Evolutionary conservation across 2,888 invertebrate genomes (phyloP).

Genomic region (Elaeidobius kamerunicus): DNA sequence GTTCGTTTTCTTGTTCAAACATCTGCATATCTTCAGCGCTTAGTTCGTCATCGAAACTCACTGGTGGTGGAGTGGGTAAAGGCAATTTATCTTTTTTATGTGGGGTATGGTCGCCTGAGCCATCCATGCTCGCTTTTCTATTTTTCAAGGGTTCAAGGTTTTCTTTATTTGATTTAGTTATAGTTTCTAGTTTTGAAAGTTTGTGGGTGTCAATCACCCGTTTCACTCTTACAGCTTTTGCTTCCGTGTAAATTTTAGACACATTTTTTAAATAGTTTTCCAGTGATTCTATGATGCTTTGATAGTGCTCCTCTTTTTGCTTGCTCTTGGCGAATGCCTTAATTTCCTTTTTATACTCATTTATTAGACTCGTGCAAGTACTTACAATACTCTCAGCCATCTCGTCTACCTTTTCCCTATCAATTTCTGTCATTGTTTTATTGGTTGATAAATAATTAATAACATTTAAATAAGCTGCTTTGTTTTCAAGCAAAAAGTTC

Average conservation of each 20-base stretch:
- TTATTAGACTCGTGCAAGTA: slow-evolving; percentile 73
- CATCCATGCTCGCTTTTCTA: slow-evolving; percentile 19
- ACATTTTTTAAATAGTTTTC: slow-evolving; percentile 81
- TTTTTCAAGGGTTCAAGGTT: slow-evolving; percentile 5
- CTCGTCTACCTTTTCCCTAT: slow-evolving; percentile 82
- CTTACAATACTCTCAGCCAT: slow-evolving; percentile 83
- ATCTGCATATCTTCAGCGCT: slow-evolving; percentile 88
- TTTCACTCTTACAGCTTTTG: slow-evolving; percentile 84
- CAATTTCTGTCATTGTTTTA: slow-evolving; percentile 74
- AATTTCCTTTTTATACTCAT: slow-evolving; percentile 70
- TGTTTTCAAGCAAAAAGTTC: slow-evolving; percentile 78
- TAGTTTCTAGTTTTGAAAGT: slow-evolving; percentile 65
- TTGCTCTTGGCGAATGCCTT: slow-evolving; percentile 53
- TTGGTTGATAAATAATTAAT: slow-evolving; percentile 67
- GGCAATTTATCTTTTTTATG: slow-evolving; percentile 23
- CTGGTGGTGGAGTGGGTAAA: slow-evolving; percentile 21
- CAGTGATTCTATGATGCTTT: slow-evolving; percentile 70
- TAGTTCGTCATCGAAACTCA: slow-evolving; percentile 60
- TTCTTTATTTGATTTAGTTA: slow-evolving; percentile 23
- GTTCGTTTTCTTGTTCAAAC: slow-evolving; percentile 89
- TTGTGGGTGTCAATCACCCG: slow-evolving; percentile 80
- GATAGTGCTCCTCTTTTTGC: slow-evolving; percentile 76
- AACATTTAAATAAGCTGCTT: slow-evolving; percentile 82
- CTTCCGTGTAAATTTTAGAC: slow-evolving; percentile 83
- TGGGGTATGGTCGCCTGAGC: slow-evolving; percentile 17